Evolutionary conservation across 1,140 invertebrate species (phyloP).

Genomic region (Diorhabda elongata): DNA sequence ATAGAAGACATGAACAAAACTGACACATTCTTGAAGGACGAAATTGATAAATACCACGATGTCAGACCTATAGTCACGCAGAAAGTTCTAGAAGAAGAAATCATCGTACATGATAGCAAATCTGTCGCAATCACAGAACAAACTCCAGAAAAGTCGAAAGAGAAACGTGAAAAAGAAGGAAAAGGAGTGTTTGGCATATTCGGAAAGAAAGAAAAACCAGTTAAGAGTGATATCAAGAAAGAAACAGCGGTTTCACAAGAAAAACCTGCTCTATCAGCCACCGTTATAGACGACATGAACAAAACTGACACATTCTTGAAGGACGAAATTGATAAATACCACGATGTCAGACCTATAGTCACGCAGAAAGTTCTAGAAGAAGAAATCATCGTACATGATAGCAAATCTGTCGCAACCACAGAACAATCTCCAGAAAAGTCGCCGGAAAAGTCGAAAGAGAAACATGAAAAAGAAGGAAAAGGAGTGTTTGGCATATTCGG

Average conservation of each 20-base stretch:
- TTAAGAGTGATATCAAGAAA: slow-evolving; percentile 15
- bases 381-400: background rate
- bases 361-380: background rate
- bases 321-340: slow-evolving; percentile 25
- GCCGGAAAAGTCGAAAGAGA: slow-evolving; percentile 7
- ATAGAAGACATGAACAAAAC: too few species aligned
- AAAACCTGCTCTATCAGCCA: slow-evolving; percentile 18
- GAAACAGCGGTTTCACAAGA: slow-evolving; percentile 6
- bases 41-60: too few species aligned
- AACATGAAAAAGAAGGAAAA: slow-evolving; percentile 22
- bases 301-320: slow-evolving; percentile 26
- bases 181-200: background rate
- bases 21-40: too few species aligned
- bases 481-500: slow-evolving; percentile 22
- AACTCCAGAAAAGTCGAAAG: too few species aligned
- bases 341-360: slow-evolving; percentile 25
- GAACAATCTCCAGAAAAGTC: slow-evolving; percentile 12
- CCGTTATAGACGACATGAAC: slow-evolving; percentile 23
- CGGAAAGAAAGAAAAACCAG: slow-evolving; percentile 18
- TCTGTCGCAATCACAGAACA: too few species aligned
- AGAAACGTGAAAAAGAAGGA: too few species aligned
- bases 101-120: too few species aligned
- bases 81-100: too few species aligned
- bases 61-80: too few species aligned
- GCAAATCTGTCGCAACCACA: background rate